A percentile compares a stretch with the other conserved stretches of the same genome.
phyloP scores from a whole-genome alignment of 1,140 invertebrate genomes.

The Diachasma alloeum region DNA sequence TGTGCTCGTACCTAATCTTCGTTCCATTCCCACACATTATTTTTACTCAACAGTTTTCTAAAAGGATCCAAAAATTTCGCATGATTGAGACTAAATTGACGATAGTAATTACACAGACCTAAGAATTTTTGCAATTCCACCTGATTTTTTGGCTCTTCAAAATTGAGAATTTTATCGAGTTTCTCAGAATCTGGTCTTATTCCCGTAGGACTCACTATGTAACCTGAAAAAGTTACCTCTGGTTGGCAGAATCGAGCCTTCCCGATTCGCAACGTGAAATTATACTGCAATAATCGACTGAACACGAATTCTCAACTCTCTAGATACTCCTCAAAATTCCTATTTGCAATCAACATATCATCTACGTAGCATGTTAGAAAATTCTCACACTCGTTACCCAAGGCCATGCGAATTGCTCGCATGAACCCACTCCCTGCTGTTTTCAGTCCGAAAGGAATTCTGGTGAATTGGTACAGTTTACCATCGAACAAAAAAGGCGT shows the following conservation, averaged over 20 bases:
- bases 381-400: not conserved
- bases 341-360: not conserved
- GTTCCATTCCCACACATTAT: not conserved
- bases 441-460: not conserved
- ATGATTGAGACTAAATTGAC: not conserved
- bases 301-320: too few relatives aligned
- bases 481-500: conserved; percentile 49
- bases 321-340: not conserved
- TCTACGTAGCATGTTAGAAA: conserved; percentile 7
- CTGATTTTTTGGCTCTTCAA: not conserved
- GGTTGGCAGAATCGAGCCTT: too few relatives aligned
- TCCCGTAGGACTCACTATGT: too few relatives aligned
- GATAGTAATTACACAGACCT: conserved; percentile 10
- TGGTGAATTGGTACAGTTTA: conserved; percentile 38
- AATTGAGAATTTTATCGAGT: not conserved
- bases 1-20: not conserved
- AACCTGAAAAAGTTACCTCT: too few relatives aligned
- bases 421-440: not conserved
- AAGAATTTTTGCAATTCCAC: not conserved
- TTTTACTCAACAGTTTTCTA: not conserved
- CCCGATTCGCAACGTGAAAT: too few relatives aligned
- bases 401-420: not conserved
- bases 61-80: not conserved
- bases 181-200: not conserved
- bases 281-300: too few relatives aligned